phyloP scores from a whole-genome alignment of 2,113 vertebrate species.

The Phoxinus phoxinus region DNA sequence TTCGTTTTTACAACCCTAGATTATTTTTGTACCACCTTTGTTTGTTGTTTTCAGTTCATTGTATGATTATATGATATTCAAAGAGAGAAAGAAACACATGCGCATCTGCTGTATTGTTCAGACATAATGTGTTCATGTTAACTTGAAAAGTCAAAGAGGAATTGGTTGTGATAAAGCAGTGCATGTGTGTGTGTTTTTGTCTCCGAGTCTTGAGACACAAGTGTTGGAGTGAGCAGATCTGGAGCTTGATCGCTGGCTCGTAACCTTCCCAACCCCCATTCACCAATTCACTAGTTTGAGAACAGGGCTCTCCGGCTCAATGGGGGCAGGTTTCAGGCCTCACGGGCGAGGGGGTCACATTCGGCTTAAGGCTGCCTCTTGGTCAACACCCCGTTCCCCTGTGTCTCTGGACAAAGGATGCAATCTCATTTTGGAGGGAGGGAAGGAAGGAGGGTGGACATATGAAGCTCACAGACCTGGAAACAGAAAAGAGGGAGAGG shows the following conservation, averaged over 20 bases:
- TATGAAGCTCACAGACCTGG: constrained; percentile 18
- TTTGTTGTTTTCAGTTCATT: background rate
- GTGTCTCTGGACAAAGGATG: constrained; percentile 51
- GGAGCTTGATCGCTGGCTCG: constrained; percentile 64
- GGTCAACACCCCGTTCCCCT: constrained; percentile 40
- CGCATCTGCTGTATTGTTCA: background rate
- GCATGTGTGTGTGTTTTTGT: background rate
- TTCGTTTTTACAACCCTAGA: background rate
- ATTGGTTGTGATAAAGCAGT: constrained; percentile 46
- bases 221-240: constrained; percentile 55
- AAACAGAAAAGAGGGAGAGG: background rate
- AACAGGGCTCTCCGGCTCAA: constrained; percentile 61
- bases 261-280: constrained; percentile 52
- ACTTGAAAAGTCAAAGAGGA: background rate
- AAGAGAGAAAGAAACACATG: background rate
- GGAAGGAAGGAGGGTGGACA: background rate
- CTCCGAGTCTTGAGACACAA: constrained; percentile 10
- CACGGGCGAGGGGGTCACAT: constrained; percentile 73
- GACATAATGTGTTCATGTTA: background rate
- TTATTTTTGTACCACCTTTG: background rate
- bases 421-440: constrained; percentile 32
- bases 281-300: constrained; percentile 37
- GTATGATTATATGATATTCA: background rate
- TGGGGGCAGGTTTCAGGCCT: constrained; percentile 64
- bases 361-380: constrained; percentile 63